phyloP scores from a whole-genome alignment of 2,113 vertebrate genomes.

The Ceyx melanurus region DNA sequence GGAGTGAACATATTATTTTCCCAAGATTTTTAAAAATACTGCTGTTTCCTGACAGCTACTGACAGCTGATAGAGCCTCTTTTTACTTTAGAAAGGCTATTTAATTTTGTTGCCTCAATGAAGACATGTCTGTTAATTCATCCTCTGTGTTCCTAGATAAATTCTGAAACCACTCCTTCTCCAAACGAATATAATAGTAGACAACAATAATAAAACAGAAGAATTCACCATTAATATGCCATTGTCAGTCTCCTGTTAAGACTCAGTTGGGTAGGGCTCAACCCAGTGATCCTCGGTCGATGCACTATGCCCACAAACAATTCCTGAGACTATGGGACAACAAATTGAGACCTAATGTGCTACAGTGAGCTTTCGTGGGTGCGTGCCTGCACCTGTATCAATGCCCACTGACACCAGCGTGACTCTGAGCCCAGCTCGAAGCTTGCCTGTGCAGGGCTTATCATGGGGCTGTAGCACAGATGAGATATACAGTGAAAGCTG shows the following conservation, averaged over 20 bases:
- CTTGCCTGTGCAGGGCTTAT: not conserved
- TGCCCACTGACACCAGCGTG: not conserved
- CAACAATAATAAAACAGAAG: not conserved
- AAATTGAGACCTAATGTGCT: not conserved
- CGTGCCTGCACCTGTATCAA: not conserved
- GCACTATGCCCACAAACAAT: not conserved
- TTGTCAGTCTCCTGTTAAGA: not conserved
- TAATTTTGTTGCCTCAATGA: not conserved
- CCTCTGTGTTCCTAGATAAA: not conserved
- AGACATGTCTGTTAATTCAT: not conserved
- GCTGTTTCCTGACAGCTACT: not conserved
- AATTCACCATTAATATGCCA: not conserved
- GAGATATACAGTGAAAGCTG: not conserved
- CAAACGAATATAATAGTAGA: not conserved
- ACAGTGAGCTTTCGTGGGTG: not conserved
- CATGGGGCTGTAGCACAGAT: not conserved
- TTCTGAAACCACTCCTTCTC: not conserved
- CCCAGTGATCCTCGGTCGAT: not conserved
- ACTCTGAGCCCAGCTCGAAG: not conserved
- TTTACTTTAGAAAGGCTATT: not conserved
- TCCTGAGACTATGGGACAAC: conserved; percentile 17
- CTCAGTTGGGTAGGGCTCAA: not conserved
- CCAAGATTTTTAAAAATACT: not conserved
- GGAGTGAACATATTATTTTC: not conserved
- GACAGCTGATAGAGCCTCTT: not conserved